Percentiles rank a stretch among this genome's conserved stretches.
Evolutionary conservation across 2,797 vertebrate genomes (phyloP).

Genomic region (Cossypha polioptera): DNA sequence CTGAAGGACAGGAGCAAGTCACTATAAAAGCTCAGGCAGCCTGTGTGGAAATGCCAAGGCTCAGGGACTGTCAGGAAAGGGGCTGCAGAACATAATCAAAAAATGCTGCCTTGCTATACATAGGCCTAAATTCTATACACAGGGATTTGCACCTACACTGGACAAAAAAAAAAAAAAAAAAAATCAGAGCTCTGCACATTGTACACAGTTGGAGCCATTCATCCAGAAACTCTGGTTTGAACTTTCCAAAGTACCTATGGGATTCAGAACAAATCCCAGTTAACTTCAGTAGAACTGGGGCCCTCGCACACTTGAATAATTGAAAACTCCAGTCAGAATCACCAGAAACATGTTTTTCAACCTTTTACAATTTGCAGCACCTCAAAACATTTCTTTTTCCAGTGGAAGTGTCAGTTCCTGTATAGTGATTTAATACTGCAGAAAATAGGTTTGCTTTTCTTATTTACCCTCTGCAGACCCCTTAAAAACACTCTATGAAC

Average conservation of each 20-base stretch:
- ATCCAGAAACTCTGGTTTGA: slow-evolving; percentile 32
- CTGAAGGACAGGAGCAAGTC: slow-evolving; percentile 37
- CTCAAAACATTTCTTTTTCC: not conserved
- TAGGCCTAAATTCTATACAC: not conserved
- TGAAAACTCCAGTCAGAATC: not conserved
- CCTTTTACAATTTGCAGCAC: slow-evolving; percentile 34
- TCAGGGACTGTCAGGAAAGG: not conserved
- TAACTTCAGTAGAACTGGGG: slow-evolving; percentile 22
- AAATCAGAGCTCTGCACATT: not conserved
- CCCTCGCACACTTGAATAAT: slow-evolving; percentile 1
- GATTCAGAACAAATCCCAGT: slow-evolving; percentile 40
- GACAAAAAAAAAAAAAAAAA: too few relatives aligned
- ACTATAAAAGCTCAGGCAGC: not conserved
- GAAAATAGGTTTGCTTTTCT: slow-evolving; percentile 24
- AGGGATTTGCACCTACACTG: not conserved
- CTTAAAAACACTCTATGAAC: not conserved
- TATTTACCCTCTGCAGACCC: not conserved
- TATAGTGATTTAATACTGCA: not conserved
- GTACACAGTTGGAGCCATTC: slow-evolving; percentile 16
- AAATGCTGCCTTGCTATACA: not conserved
- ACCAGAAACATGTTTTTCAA: slow-evolving; percentile 23
- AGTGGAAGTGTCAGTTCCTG: slow-evolving; percentile 26
- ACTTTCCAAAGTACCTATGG: slow-evolving; percentile 18
- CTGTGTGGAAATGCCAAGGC: not conserved
- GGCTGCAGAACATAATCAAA: not conserved